Evolutionary conservation across 2,113 vertebrate species (phyloP).

Genomic region (Petromus typicus): DNA sequence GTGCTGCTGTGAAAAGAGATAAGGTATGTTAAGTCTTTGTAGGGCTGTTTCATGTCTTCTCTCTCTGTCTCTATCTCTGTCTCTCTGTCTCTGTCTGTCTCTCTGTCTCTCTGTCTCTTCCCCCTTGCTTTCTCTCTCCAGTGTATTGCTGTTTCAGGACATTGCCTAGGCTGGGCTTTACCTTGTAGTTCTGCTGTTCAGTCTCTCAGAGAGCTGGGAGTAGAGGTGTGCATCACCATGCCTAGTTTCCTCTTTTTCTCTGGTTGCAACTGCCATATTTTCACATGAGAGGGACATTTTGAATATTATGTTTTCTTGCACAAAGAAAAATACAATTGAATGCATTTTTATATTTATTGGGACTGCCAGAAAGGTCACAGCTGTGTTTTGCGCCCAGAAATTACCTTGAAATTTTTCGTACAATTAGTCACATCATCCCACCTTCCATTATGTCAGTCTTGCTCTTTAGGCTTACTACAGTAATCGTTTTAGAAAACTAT

Average conservation of each 20-base stretch:
- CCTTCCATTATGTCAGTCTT: not conserved
- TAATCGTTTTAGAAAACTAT: not conserved
- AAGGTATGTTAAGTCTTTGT: not conserved
- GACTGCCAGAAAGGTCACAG: not conserved
- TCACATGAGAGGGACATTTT: not conserved
- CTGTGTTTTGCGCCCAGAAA: not conserved
- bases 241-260: not conserved
- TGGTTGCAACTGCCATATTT: not conserved
- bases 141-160: not conserved
- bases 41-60: not conserved
- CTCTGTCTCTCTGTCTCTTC: not conserved
- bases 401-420: slow-evolving; percentile 35
- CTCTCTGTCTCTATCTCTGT: not conserved
- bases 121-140: too few species aligned
- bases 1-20: not conserved
- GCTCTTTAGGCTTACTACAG: not conserved
- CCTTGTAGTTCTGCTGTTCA: not conserved
- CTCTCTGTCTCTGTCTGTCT: not conserved
- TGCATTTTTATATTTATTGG: not conserved
- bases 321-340: not conserved
- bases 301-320: slow-evolving; percentile 9
- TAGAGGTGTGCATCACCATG: not conserved
- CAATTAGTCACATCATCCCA: not conserved
- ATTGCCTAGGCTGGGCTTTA: not conserved
- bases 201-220: not conserved